Evolutionary conservation across 2,797 vertebrate genomes (phyloP).

Genomic region (Thunnus albacares): DNA sequence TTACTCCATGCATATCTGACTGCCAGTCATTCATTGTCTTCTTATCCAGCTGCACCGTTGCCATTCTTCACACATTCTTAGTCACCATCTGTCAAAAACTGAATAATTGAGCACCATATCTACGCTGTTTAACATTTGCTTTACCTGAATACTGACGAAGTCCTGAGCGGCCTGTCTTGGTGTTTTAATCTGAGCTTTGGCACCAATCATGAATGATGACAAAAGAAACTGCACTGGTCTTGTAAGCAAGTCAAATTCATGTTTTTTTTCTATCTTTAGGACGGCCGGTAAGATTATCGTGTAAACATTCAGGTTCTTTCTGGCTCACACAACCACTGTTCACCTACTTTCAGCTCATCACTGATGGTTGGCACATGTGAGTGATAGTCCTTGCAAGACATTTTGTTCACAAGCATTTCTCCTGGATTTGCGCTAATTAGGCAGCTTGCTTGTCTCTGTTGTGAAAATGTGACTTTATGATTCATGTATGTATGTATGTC

Average conservation of each 20-base stretch:
- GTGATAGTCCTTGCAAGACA: neutral
- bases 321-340: neutral
- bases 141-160: slow-evolving; percentile 40
- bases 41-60: slow-evolving; percentile 49
- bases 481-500: neutral
- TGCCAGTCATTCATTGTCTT: slow-evolving; percentile 56
- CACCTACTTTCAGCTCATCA: slow-evolving; percentile 18
- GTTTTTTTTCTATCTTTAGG: neutral
- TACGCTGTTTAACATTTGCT: slow-evolving; percentile 61
- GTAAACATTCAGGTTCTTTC: neutral
- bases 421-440: slow-evolving; percentile 20
- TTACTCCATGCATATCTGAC: slow-evolving; percentile 36
- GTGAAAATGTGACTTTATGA: slow-evolving; percentile 10
- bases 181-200: slow-evolving; percentile 33
- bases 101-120: slow-evolving; percentile 64
- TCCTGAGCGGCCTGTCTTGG: slow-evolving; percentile 26
- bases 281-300: neutral
- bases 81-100: slow-evolving; percentile 71
- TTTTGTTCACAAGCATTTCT: slow-evolving; percentile 17
- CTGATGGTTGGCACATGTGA: neutral
- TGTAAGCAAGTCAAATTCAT: slow-evolving; percentile 18
- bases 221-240: slow-evolving; percentile 42
- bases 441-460: neutral
- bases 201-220: slow-evolving; percentile 13
- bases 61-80: slow-evolving; percentile 64